These are phyloP conservation scores for Cecidostiba fungosa DNA, from an alignment of 2,888 invertebrate species.

Conservation along the genomic window DNA sequence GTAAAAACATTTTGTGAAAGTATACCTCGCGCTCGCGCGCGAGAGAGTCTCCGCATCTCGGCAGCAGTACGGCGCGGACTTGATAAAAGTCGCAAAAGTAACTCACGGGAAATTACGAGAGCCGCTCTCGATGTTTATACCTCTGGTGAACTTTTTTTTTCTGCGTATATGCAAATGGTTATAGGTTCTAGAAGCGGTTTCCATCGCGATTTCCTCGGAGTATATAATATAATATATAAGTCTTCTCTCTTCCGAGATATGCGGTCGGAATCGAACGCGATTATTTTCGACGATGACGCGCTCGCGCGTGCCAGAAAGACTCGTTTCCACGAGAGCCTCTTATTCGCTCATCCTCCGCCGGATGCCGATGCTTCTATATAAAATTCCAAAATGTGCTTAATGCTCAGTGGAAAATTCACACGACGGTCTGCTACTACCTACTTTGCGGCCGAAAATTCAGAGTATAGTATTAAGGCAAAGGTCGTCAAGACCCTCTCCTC, in stretches of 20 bases:
- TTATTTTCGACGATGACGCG: slow-evolving; percentile 75
- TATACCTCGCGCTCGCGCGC: slow-evolving; percentile 33
- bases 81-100: slow-evolving; percentile 59
- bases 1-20: slow-evolving; percentile 62
- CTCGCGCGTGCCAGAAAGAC: background rate
- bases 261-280: background rate
- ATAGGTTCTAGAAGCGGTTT: background rate
- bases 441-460: background rate
- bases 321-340: background rate
- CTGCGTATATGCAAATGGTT: background rate
- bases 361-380: background rate
- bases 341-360: background rate
- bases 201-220: background rate
- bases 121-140: slow-evolving; percentile 18
- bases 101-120: slow-evolving; percentile 49
- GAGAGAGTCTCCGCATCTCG: background rate
- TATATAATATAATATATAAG: too few species aligned
- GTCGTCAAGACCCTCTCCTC: background rate
- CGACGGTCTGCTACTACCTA: too few species aligned
- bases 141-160: background rate
- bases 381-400: too few species aligned
- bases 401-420: too few species aligned
- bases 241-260: background rate
- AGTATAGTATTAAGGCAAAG: slow-evolving; percentile 22
- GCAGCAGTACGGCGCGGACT: slow-evolving; percentile 1